phyloP scores from a whole-genome alignment of 1,140 invertebrate genomes.

The Gryon sp. region DNA sequence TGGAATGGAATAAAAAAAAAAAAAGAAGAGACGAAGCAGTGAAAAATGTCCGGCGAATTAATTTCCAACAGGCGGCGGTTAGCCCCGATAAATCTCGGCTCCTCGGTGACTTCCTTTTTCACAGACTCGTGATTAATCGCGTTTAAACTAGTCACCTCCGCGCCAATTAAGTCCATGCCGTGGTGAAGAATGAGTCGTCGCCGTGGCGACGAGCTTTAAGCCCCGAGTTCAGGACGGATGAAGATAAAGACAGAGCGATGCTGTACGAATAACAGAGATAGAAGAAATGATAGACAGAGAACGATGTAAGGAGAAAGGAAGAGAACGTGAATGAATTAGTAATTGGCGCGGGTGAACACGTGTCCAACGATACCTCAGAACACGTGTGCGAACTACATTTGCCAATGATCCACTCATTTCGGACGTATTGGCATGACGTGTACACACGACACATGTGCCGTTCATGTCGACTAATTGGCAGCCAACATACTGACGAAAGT shows the following conservation, averaged over 20 bases:
- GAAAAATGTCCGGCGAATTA: constrained; percentile 54
- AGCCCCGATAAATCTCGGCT: constrained; percentile 56
- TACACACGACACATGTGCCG: constrained; percentile 15
- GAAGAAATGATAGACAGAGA: neutral
- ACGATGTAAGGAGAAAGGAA: neutral
- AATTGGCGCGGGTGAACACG: constrained; percentile 59
- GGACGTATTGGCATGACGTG: constrained; percentile 10
- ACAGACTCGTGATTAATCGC: constrained; percentile 75
- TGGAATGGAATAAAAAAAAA: constrained; percentile 45
- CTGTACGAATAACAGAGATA: constrained; percentile 7
- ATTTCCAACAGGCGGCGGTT: constrained; percentile 52
- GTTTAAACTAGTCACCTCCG: constrained; percentile 76
- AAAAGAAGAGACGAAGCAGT: constrained; percentile 1
- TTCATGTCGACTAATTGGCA: constrained; percentile 29
- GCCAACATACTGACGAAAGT: constrained; percentile 15
- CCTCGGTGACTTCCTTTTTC: constrained; percentile 62
- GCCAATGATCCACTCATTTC: constrained; percentile 53
- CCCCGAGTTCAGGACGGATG: constrained; percentile 6
- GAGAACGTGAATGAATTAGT: constrained; percentile 66
- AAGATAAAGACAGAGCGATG: constrained; percentile 23
- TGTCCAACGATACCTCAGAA: constrained; percentile 44
- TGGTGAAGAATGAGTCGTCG: constrained; percentile 58
- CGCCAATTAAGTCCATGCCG: constrained; percentile 74
- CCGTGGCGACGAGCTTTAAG: constrained; percentile 40
- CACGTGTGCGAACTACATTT: constrained; percentile 55